Evolutionary conservation across 1,140 invertebrate species (phyloP), one percentile per base, ranked within the genome.

Genomic region (Bombus polaris): DNA sequence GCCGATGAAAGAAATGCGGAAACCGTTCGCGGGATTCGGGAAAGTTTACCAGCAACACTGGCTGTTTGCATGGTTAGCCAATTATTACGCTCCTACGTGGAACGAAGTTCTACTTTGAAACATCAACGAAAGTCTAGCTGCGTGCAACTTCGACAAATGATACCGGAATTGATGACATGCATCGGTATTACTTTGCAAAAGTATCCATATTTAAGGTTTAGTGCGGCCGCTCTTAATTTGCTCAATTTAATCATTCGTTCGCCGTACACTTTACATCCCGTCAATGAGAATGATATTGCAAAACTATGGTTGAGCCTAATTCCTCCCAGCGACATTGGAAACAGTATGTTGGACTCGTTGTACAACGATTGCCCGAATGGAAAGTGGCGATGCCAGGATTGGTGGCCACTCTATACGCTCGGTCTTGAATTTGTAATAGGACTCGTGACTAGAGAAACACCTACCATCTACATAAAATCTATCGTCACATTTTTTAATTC

Each of bases 371-470:
- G 90, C 75, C 37, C 77, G 42, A 92, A 89, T 68, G 91, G 87
- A 32, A 89, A 91, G 12, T 95, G 95, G 95, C 92, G 92, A 18
- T 95, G 94, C 82, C 94, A 95, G 71, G 94, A 95, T 66, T 95
- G 95, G 95, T 95, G 94, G 94, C 91, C 93, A 0, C 74, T 95
- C 32, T 95, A 95, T 32, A 94, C 94, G 5, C 89, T 93, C 1
- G 94, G 94, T 5, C 81, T 95, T 5, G 95, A 95, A 81, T 94
- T 95, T 73, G 37, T 95, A 0, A 94, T 89, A 57, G 94, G 94
- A 15, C 66, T 95, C 15, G 89, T 94, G 4, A 93, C 88, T 15
- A 93, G 90, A 62, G 92, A 92, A 76, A 85, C 73, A 12, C 84
- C 91, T 2, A 88, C 91, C 12, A 77, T 90, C 13, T 93, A 93